phyloP scores from a whole-genome alignment of 2,797 vertebrate genomes.

The Sparidentex hasta region DNA sequence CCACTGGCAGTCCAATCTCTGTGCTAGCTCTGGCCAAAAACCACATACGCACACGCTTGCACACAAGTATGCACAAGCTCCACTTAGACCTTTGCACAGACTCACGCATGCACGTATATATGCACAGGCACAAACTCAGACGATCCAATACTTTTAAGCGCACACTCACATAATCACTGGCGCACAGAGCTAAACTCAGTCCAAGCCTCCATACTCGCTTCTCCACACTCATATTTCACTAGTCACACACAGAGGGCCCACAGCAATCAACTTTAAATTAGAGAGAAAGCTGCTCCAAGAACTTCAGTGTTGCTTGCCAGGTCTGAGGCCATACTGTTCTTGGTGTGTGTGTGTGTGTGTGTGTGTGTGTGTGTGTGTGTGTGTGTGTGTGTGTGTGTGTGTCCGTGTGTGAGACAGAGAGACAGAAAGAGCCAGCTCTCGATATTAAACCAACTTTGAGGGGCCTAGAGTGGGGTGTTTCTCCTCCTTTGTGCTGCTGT shows the following conservation, averaged over 20 bases:
- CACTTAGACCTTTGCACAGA: constrained; percentile 58
- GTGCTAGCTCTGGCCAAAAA: constrained; percentile 65
- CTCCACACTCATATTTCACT: constrained; percentile 80
- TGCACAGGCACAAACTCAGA: constrained; percentile 28
- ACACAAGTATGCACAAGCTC: constrained; percentile 52
- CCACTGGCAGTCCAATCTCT: constrained; percentile 65
- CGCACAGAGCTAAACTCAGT: constrained; percentile 52
- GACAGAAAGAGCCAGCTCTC: constrained; percentile 68
- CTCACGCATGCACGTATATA: constrained; percentile 44
- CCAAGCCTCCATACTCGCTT: constrained; percentile 67
- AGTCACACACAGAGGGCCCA: constrained; percentile 73
- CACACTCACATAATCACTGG: constrained; percentile 56
- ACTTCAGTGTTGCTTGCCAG: constrained; percentile 69
- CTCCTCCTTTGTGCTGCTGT: constrained; percentile 60
- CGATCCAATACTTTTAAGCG: constrained; percentile 29
- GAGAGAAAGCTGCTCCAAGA: constrained; percentile 80
- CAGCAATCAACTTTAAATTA: constrained; percentile 84
- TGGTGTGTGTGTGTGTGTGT: constrained; percentile 36
- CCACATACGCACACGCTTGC: constrained; percentile 57
- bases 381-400: constrained; percentile 23
- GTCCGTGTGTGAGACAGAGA: constrained; percentile 25
- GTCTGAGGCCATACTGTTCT: constrained; percentile 73
- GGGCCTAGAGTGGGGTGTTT: constrained; percentile 73
- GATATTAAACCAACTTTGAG: constrained; percentile 80
- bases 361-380: constrained; percentile 26